Percentiles rank a stretch among this genome's conserved stretches.
Conservation (phyloP, 2,888 invertebrate species). For the Lasioglossum zephyrum region DNA sequence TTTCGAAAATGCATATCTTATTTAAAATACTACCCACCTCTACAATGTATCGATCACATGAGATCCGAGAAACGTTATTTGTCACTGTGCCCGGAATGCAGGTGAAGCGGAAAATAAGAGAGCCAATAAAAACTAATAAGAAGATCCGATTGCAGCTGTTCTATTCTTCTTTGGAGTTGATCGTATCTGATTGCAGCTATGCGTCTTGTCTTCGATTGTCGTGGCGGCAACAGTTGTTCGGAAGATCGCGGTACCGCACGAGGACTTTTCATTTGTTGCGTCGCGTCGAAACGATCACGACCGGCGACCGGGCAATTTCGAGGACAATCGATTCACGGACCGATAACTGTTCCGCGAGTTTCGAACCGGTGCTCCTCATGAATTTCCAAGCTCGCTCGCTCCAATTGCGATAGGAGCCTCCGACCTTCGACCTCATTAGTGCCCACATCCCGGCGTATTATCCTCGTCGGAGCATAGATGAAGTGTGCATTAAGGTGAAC, state of each 20-base stretch:
- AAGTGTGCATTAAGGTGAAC: conserved; percentile 58
- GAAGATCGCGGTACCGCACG: not conserved
- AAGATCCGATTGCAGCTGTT: not conserved
- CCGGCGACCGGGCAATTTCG: conserved; percentile 5
- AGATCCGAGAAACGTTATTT: not conserved
- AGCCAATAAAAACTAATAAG: not conserved
- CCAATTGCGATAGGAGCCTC: not conserved
- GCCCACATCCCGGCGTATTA: conserved; percentile 57
- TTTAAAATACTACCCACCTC: too few species aligned
- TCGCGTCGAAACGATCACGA: not conserved
- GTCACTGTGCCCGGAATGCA: not conserved
- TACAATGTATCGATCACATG: not conserved
- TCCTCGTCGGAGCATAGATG: conserved; percentile 37
- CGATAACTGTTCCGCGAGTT: conserved; percentile 42
- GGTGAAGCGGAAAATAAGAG: not conserved
- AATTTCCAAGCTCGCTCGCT: conserved; percentile 30
- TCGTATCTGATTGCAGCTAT: not conserved
- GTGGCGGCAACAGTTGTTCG: conserved; percentile 12
- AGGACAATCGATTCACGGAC: conserved; percentile 17
- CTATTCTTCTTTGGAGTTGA: not conserved
- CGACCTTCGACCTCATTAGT: conserved; percentile 61
- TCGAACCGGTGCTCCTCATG: conserved; percentile 15
- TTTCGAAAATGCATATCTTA: too few species aligned
- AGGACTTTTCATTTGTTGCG: not conserved
- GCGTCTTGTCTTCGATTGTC: not conserved